Conservation (phyloP, 2,888 invertebrate genomes). For the Oscheius myriophilus region DNA sequence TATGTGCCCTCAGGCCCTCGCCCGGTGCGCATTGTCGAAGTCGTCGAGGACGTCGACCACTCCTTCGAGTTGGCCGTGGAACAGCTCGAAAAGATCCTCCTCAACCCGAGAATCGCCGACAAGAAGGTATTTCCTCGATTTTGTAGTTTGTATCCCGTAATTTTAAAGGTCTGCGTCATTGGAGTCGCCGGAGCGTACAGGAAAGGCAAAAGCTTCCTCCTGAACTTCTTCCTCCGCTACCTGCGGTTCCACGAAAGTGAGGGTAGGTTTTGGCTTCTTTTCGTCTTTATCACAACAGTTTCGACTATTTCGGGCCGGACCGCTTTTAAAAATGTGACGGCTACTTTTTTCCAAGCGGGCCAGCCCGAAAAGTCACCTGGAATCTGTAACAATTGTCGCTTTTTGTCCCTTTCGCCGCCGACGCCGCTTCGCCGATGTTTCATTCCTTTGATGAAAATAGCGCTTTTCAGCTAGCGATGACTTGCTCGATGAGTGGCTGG, state of each 20-base stretch:
- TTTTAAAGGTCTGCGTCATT: slow-evolving; percentile 56
- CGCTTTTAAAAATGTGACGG: too few relatives aligned
- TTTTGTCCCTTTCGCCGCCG: too few relatives aligned
- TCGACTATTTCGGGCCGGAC: background rate
- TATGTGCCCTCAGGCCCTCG: slow-evolving; percentile 22
- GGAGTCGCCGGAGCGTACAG: slow-evolving; percentile 59
- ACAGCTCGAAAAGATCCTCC: slow-evolving; percentile 73
- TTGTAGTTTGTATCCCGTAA: slow-evolving; percentile 42
- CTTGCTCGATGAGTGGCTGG: slow-evolving; percentile 46
- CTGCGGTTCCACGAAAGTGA: slow-evolving; percentile 41
- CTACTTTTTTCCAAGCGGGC: too few relatives aligned
- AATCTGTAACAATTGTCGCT: background rate
- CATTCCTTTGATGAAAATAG: background rate
- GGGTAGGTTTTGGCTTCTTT: background rate
- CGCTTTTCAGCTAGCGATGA: slow-evolving; percentile 24
- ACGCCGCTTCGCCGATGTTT: background rate
- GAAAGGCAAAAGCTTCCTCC: slow-evolving; percentile 58
- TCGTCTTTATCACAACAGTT: too few relatives aligned
- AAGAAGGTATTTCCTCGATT: slow-evolving; percentile 47
- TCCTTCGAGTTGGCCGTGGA: slow-evolving; percentile 47
- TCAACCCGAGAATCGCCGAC: slow-evolving; percentile 62
- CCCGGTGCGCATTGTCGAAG: slow-evolving; percentile 51
- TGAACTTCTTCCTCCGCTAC: slow-evolving; percentile 62
- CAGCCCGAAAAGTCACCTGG: too few relatives aligned
- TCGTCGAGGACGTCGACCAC: slow-evolving; percentile 48